Percentiles rank a stretch among this genome's conserved stretches.
Conservation (phyloP, 1,140 invertebrate genomes). For the Hermetia illucens region DNA sequence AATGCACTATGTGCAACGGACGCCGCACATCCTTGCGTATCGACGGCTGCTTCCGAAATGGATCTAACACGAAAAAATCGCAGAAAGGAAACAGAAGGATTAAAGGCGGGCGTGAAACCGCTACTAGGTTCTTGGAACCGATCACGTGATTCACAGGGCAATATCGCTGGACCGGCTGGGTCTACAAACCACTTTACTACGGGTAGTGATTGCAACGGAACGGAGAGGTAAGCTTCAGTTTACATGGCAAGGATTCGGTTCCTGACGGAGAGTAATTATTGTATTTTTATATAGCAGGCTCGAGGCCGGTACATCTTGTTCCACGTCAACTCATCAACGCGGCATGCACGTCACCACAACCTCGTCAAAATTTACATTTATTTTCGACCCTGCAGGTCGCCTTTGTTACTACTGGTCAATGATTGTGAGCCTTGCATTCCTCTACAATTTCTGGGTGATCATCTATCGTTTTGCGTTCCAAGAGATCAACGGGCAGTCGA, state of each 20-base stretch:
- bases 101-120: constrained; percentile 37
- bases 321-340: constrained; percentile 13
- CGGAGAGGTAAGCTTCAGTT: constrained; percentile 25
- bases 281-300: no score
- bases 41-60: constrained; percentile 55
- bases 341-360: constrained; percentile 24
- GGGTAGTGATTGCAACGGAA: constrained; percentile 29
- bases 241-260: constrained; percentile 18
- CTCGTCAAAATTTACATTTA: constrained; percentile 66
- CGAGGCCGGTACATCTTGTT: no score
- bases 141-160: constrained; percentile 27
- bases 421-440: constrained; percentile 92
- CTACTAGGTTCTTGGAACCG: constrained; percentile 28
- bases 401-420: constrained; percentile 94
- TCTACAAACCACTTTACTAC: constrained; percentile 20
- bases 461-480: constrained; percentile 97
- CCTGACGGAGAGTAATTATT: no score
- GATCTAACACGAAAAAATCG: constrained; percentile 51
- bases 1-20: constrained; percentile 38
- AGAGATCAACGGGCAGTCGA: constrained; percentile 76
- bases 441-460: constrained; percentile 99
- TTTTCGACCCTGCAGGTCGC: constrained; percentile 80
- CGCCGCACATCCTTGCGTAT: constrained; percentile 39
- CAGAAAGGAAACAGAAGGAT: constrained; percentile 45
- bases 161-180: constrained; percentile 17